Conservation (phyloP, 2,888 invertebrate genomes). For the Eurytoma adleriae region DNA sequence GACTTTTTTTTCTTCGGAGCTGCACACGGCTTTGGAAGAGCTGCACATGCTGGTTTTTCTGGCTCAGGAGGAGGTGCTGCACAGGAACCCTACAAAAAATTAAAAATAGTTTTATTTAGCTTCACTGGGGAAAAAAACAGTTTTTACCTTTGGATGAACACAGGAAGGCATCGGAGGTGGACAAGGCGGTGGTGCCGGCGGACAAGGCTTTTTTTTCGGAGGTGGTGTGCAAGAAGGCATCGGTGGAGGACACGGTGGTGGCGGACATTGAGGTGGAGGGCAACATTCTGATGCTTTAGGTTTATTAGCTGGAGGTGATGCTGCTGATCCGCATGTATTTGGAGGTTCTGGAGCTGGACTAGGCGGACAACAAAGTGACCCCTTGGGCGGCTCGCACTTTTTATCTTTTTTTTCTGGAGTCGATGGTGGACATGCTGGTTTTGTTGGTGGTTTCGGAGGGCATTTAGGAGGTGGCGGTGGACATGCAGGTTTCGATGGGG, state of each 20-base stretch:
- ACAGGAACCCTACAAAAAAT: background rate
- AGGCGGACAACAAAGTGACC: too few species aligned
- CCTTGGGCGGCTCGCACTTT: too few species aligned
- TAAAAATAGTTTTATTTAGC: too few species aligned
- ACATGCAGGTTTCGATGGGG: background rate
- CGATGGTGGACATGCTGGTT: too few species aligned
- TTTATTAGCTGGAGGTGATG: too few species aligned
- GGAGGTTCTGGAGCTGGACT: too few species aligned
- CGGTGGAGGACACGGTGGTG: background rate
- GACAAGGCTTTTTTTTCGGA: background rate
- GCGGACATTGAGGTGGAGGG: background rate
- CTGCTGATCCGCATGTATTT: too few species aligned
- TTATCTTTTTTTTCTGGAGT: too few species aligned
- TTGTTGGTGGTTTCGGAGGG: too few species aligned
- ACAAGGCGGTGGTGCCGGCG: background rate
- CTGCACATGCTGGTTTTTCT: background rate
- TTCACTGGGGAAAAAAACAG: background rate
- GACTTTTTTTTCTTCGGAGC: background rate
- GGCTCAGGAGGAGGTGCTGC: background rate
- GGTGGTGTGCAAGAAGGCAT: background rate
- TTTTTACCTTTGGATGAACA: slow-evolving; percentile 21
- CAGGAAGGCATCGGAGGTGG: slow-evolving; percentile 28
- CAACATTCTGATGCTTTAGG: background rate
- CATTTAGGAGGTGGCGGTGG: background rate
- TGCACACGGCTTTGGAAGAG: background rate